Evolutionary conservation across 2,113 vertebrate genomes (phyloP), one percentile per base, ranked within the genome.

Genomic region (Speoplatyrhinus poulsoni): DNA sequence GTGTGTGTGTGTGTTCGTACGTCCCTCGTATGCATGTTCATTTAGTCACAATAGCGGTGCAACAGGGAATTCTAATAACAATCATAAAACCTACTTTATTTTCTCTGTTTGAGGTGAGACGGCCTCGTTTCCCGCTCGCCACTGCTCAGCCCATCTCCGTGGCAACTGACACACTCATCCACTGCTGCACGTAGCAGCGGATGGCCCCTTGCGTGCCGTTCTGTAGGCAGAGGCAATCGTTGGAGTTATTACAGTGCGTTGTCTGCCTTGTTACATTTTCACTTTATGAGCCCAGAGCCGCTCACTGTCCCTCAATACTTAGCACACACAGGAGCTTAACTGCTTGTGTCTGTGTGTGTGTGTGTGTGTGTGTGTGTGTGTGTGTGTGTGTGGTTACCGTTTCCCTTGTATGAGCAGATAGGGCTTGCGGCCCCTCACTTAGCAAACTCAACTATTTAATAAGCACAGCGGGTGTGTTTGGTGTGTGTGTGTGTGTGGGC

Each of bases 211-310:
- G 81, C 76, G 85, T 74, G 77, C 67, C 46, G 53, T 85, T 82
- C 63, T 73, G 63, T 47, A 60, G 75, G 79, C 79, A 48, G 12
- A 12, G 73, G 69, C 36, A 46, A 76, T 78, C 55, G 67, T 72
- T 71, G 72, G 73, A 84, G 80, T 89, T 87, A 89, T 89, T 89
- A 85, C 82, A 74, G 67, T 54, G 69, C 68, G 76, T 73, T 87
- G 78, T 85, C 85, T 86, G 80, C 81, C 84, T 89, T 87, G 87
- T 87, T 87, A 87, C 80, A 82, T 79, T 86, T 80, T 75, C 85
- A 79, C 78, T 89, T 87, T 87, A 87, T 87, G 87, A 89, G 87
- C 84, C 70, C 33, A 59, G 83, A 75, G 83, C 77, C 65, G 54
- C 61, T 36, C 64, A 26, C 68, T 53, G 76, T 83, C 85, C 83